phyloP scores from a whole-genome alignment of 1,140 invertebrate species.

The Solen grandis region DNA sequence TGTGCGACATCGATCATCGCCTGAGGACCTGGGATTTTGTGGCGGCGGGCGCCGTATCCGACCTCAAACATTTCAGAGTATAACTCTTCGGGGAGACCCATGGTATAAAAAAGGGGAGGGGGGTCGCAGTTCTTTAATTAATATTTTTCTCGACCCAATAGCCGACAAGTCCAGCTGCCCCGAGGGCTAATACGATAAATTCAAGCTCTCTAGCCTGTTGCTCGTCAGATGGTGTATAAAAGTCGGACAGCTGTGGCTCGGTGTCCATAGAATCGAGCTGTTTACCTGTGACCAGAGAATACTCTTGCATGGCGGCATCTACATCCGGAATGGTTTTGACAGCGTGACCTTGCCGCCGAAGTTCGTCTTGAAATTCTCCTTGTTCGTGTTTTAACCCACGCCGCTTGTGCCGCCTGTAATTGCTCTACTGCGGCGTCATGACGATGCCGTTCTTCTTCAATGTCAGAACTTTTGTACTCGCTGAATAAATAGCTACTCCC shows the following conservation, averaged over 20 bases:
- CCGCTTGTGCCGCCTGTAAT: too few relatives aligned
- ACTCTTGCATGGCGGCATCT: conserved; percentile 33
- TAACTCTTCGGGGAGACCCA: not conserved
- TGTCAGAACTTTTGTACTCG: too few relatives aligned
- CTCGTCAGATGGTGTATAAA: conserved; percentile 31
- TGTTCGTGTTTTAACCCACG: too few relatives aligned
- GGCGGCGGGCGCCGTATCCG: not conserved
- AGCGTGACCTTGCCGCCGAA: not conserved
- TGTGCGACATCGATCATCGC: not conserved
- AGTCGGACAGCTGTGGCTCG: conserved; percentile 40
- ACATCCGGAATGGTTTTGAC: conserved; percentile 34
- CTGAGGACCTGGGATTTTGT: not conserved
- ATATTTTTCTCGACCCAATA: not conserved
- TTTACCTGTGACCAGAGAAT: conserved; percentile 12
- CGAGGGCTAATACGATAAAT: conserved; percentile 35
- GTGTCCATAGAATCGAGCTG: not conserved
- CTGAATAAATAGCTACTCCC: too few relatives aligned
- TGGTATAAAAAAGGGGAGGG: not conserved
- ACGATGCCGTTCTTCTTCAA: too few relatives aligned
- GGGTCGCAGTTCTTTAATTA: not conserved
- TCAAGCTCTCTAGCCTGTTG: conserved; percentile 19
- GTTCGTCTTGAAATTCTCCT: not conserved
- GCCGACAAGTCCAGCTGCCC: conserved; percentile 16
- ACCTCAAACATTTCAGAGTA: not conserved
- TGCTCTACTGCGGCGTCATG: too few relatives aligned